A percentile compares a stretch with the other conserved stretches of the same genome.
Evolutionary conservation across 2,888 invertebrate genomes (phyloP).

Genomic region (Teinopalpus imperialis): DNA sequence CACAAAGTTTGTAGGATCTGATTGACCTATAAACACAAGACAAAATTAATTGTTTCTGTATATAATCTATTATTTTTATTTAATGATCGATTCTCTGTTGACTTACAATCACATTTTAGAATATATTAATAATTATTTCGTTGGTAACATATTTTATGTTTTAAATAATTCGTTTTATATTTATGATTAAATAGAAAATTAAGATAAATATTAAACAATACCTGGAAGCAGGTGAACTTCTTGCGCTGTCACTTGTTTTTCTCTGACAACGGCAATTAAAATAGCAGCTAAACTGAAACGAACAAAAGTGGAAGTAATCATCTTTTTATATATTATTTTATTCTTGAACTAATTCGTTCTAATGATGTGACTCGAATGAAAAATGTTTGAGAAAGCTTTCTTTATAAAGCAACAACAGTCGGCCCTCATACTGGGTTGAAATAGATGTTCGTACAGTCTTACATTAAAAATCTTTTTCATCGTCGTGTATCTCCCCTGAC

Average conservation of each 20-base stretch:
- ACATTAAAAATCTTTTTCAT: slow-evolving; percentile 54
- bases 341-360: background rate
- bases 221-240: slow-evolving; percentile 64
- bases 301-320: slow-evolving; percentile 39
- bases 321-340: slow-evolving; percentile 29
- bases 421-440: slow-evolving; percentile 26
- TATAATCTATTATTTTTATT: too few relatives aligned
- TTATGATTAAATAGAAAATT: too few relatives aligned
- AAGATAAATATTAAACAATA: too few relatives aligned
- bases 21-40: too few relatives aligned
- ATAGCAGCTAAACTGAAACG: slow-evolving; percentile 41
- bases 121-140: too few relatives aligned
- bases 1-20: too few relatives aligned
- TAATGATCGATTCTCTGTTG: too few relatives aligned
- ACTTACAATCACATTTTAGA: too few relatives aligned
- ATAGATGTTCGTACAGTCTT: slow-evolving; percentile 29
- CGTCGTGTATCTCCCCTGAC: slow-evolving; percentile 37
- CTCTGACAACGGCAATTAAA: slow-evolving; percentile 43
- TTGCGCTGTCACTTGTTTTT: slow-evolving; percentile 49
- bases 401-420: slow-evolving; percentile 31
- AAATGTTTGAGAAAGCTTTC: slow-evolving; percentile 19
- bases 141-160: too few relatives aligned
- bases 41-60: too few relatives aligned
- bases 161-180: too few relatives aligned
- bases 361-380: slow-evolving; percentile 15